Base-by-base conservation (phyloP, 2,797 vertebrate genomes). In the Phalanger gymnotis region DNA sequence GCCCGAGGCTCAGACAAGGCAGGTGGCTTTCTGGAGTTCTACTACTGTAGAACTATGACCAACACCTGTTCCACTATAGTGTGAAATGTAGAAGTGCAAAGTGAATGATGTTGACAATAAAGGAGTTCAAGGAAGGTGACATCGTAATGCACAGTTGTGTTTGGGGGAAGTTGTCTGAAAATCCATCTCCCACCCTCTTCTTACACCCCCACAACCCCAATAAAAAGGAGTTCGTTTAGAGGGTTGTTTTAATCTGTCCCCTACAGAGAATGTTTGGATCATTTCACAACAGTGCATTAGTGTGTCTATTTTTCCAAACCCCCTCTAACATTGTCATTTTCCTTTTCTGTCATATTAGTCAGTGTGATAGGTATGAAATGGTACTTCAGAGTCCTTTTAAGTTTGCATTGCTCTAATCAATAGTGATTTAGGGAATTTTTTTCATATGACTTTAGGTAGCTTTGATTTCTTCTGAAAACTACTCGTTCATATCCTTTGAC, bases 1-100 rank as follows among this genome's bases (percentile, higher is more conserved):
- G 96, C 16, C 95, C 94, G 96, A 96, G 93, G 96, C 90, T 27
- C 90, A 5, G 13, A 4, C 92, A 66, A 93, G 10, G 47, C 12
- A 31, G 0, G 27, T 34, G 54, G 34, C 52, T 92, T 30, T 2
- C 57, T 53, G 55, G 93, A 94, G 92, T 73, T 34, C n/a, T 5
- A 73, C 14, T n/a, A 34, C n/a, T 66, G 61, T 66, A 66, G 34
- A 66, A 66, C 61, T 66, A 14, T 61, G 61, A n/a, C 61, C 34
- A 66, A n/a, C 12, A n/a, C 14, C 61, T 66, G 61, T 66, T 66
- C 31, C 31, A 61, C 31, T 19, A n/a, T 66, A n/a, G 1, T 66
- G 34, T 66, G 34, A 66, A n/a, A 66, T 40, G 6, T 73, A 73
- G 34, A 73, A 73, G 34, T 61, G 58, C 31, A 34, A 61, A 61